Percentiles rank a stretch among this genome's conserved stretches.
phyloP scores from a whole-genome alignment of 2,113 vertebrate species.

The Etia nguti region DNA sequence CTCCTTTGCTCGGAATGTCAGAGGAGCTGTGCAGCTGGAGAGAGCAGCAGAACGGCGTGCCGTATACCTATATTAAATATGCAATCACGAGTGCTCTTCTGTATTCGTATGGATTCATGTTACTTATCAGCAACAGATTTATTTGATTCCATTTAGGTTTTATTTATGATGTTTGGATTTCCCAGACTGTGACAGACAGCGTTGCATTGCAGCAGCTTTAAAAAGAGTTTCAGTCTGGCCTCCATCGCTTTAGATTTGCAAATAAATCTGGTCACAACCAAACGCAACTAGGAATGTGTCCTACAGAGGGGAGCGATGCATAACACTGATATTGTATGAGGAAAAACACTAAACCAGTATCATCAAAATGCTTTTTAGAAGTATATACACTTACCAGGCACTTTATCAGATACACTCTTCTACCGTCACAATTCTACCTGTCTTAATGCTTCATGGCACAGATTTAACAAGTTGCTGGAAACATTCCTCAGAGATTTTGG shows the following conservation, averaged over 20 bases:
- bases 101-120: neutral
- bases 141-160: neutral
- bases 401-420: neutral
- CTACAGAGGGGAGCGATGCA: neutral
- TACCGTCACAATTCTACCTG: no score
- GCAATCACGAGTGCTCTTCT: neutral
- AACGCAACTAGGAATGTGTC: neutral
- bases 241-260: neutral
- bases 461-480: neutral
- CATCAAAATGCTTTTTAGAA: neutral
- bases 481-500: neutral
- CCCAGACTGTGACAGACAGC: neutral
- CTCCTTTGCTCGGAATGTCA: neutral
- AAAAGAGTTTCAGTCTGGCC: neutral
- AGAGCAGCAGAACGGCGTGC: neutral
- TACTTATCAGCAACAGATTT: neutral
- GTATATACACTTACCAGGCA: neutral
- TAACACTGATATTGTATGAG: neutral
- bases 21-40: neutral
- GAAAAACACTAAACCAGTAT: neutral
- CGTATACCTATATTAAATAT: neutral
- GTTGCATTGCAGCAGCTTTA: fast-evolving
- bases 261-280: neutral
- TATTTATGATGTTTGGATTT: neutral
- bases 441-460: neutral